Percentiles rank a stretch among this genome's conserved stretches.
Conservation (phyloP, 2,888 invertebrate species). For the Melanchra persicariae region DNA sequence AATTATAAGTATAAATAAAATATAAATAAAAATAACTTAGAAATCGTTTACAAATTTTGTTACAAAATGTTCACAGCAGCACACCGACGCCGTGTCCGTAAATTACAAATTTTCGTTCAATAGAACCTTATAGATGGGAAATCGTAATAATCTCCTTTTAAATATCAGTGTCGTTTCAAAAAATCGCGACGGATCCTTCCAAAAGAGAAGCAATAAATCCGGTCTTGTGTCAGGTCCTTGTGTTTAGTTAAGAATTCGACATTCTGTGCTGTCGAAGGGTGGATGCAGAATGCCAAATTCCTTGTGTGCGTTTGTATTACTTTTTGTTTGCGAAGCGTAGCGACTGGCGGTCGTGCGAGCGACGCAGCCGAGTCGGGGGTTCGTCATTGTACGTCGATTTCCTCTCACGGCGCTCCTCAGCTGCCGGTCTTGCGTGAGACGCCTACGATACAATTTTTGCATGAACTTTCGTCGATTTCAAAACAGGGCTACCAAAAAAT, state of each 20-base stretch:
- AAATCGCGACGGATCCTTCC: conserved; percentile 46
- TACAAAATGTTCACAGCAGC: conserved; percentile 63
- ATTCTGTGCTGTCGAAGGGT: conserved; percentile 48
- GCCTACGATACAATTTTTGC: conserved; percentile 70
- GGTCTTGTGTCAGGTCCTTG: conserved; percentile 46
- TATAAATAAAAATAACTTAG: conserved; percentile 68
- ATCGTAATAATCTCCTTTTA: conserved; percentile 18
- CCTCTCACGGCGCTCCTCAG: conserved; percentile 78
- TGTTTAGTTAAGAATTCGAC: conserved; percentile 48
- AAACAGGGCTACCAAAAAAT: background rate
- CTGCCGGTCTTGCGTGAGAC: conserved; percentile 73
- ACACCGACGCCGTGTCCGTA: conserved; percentile 66
- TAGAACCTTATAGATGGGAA: conserved; percentile 25
- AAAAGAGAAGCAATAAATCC: conserved; percentile 36
- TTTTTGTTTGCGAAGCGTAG: conserved; percentile 70
- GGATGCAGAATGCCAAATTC: conserved; percentile 56
- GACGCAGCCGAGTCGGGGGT: conserved; percentile 82
- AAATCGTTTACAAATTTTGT: conserved; percentile 69
- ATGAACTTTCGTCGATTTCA: background rate
- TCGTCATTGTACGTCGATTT: conserved; percentile 77
- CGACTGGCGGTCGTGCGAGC: conserved; percentile 73
- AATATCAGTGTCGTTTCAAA: conserved; percentile 40
- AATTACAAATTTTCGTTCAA: conserved; percentile 50
- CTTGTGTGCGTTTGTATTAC: conserved; percentile 55
- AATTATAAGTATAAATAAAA: conserved; percentile 69